Conservation (phyloP, 1,140 invertebrate genomes). For the Aphis craccivora region DNA sequence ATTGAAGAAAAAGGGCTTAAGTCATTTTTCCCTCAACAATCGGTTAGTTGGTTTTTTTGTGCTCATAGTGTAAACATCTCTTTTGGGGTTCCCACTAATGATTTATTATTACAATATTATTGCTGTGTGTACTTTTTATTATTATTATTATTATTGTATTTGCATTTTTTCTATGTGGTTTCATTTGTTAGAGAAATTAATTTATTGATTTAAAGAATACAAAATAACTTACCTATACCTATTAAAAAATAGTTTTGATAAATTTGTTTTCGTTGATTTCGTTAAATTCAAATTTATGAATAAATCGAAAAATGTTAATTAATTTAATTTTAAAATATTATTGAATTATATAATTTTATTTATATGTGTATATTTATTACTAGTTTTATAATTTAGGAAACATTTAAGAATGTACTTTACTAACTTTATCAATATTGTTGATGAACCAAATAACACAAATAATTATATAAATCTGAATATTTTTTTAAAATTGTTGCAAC, state of each 20-base stretch:
- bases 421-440: background rate
- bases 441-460: background rate
- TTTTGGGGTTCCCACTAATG: conserved; percentile 44
- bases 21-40: conserved; percentile 31
- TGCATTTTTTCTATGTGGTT: conserved; percentile 31
- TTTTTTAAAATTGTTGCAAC: background rate
- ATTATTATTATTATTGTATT: conserved; percentile 44
- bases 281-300: background rate
- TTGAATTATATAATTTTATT: background rate
- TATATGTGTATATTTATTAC: background rate
- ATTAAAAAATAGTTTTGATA: background rate
- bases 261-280: background rate
- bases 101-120: conserved; percentile 57
- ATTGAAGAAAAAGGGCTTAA: conserved; percentile 42
- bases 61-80: conserved; percentile 47
- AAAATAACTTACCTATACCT: background rate
- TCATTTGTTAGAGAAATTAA: conserved; percentile 35
- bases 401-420: background rate
- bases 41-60: conserved; percentile 49
- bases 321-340: background rate
- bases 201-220: background rate
- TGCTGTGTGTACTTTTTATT: conserved; percentile 33
- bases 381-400: background rate
- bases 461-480: background rate
- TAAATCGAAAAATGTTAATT: background rate